Evolutionary conservation across 1,140 invertebrate genomes (phyloP), one percentile per base, ranked within the genome.

Genomic region (Melitaea cinxia): DNA sequence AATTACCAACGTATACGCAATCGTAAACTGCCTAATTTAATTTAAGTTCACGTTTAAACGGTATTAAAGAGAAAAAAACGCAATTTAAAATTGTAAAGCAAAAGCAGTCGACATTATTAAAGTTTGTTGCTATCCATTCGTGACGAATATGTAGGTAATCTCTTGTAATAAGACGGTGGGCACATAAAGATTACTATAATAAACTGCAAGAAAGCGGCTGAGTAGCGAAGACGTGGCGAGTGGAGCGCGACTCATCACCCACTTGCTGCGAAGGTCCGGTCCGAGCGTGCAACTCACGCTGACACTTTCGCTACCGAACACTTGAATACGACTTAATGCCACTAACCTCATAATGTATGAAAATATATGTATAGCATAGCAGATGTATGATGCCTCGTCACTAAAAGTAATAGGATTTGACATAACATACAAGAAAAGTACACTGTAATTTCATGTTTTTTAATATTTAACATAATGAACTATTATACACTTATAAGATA

Each of bases 191-290:
- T 54, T 35, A 53, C 35, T 56, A 63, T 72, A 73, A 75, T 68
- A 73, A 73, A 79, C 73, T 70, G 54, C 59, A 80, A 57, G 78
- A 77, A 77, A 83, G 70, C 78, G 69, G 61, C 4, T 47, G 60
- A 47, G 39, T 19, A 23, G 61, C 50, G 65, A 70, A 65, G 70
- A 65, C 72, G 52, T 60, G 65, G 59, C 73, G 75, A 79, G 69
- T 75, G 74, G 65, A 84, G 73, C 78, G 83, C 70, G 74, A 83
- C 81, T 76, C 73, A 79, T 82, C 78, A 78, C 75, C 78, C 72
- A 82, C 72, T 85, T 84, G 59, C 58, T 15, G 69, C 68, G 54
- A 67, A 74, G 74, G 72, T 73, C 70, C 78, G 78, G 66, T 63
- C 72, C 62, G 60, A 47, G 37, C 69, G 57, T 35, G 30, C 63